phyloP scores from a whole-genome alignment of 2,113 vertebrate species.

The Apteryx mantelli region DNA sequence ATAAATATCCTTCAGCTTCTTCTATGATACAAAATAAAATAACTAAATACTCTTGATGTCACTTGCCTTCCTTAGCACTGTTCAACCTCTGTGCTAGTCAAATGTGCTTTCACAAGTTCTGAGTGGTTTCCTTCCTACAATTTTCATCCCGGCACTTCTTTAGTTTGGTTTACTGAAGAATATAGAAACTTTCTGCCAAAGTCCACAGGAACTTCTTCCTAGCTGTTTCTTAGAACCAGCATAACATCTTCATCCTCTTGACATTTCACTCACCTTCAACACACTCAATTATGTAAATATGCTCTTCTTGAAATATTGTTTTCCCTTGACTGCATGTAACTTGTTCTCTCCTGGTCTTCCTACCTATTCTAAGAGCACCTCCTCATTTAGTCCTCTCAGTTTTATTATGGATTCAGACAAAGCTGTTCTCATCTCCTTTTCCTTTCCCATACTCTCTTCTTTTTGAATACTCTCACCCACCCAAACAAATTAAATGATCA shows the following conservation, averaged over 20 bases:
- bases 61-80: background rate
- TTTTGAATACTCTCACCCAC: background rate
- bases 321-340: rapidly evolving
- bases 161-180: background rate
- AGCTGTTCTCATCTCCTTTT: background rate
- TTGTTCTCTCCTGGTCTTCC: background rate
- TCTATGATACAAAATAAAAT: rapidly evolving
- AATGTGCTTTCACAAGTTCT: background rate
- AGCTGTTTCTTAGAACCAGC: rapidly evolving
- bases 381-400: rapidly evolving
- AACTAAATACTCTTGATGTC: rapidly evolving
- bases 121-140: rapidly evolving
- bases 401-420: rapidly evolving
- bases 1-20: rapidly evolving
- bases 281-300: rapidly evolving
- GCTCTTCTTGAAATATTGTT: no score
- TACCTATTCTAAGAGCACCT: background rate
- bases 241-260: rapidly evolving
- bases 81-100: background rate
- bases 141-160: background rate
- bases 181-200: background rate
- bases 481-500: rapidly evolving
- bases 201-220: background rate
- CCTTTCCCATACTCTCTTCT: background rate
- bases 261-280: background rate